These are phyloP conservation scores for Gonatopus flavifemur DNA, from an alignment of 1,140 invertebrate genomes.

Conservation along the genomic window DNA sequence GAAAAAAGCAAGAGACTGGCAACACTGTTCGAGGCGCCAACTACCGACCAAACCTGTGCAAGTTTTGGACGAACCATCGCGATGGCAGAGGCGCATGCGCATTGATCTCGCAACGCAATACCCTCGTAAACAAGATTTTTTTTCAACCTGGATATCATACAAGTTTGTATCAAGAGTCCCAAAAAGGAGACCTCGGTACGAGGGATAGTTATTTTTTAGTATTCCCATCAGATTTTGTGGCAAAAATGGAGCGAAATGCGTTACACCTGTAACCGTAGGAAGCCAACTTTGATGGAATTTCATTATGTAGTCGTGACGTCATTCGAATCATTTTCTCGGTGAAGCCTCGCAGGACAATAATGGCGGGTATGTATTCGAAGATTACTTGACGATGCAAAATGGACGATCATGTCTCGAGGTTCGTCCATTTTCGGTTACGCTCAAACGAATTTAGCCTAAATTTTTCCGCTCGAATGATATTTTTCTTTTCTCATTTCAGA, in stretches of 20 bases:
- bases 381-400: not conserved
- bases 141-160: conserved; percentile 30
- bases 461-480: conserved; percentile 1
- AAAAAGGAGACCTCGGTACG: conserved; percentile 3
- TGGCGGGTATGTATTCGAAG: conserved; percentile 51
- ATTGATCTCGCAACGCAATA: conserved; percentile 24
- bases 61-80: too few relatives aligned
- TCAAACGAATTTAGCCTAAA: not conserved
- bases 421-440: not conserved
- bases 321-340: conserved; percentile 50
- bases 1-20: too few relatives aligned
- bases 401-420: not conserved
- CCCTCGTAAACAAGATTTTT: conserved; percentile 47
- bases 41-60: too few relatives aligned
- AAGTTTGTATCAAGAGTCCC: conserved; percentile 10
- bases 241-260: conserved; percentile 14
- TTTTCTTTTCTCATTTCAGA: conserved; percentile 49
- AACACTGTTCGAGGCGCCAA: too few relatives aligned
- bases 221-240: conserved; percentile 16
- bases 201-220: conserved; percentile 11
- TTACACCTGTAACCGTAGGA: conserved; percentile 16
- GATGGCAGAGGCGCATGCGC: conserved; percentile 33
- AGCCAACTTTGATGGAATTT: conserved; percentile 9
- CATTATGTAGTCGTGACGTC: conserved; percentile 55
- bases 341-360: conserved; percentile 51